Conservation (phyloP, 2,113 vertebrate genomes). For the Otus sunia region DNA sequence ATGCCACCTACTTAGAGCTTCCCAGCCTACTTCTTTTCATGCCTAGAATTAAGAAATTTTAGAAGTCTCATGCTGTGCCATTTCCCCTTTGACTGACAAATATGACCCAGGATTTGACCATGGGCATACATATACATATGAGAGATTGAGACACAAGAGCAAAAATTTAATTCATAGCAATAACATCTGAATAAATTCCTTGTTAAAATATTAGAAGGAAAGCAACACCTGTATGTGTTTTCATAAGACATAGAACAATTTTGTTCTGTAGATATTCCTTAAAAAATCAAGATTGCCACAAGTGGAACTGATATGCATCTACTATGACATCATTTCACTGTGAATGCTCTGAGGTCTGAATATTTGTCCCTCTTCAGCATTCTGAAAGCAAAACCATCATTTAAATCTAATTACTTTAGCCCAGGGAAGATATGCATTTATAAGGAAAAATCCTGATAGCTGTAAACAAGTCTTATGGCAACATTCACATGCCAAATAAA, state of each 20-base stretch:
- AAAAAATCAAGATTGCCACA: not conserved
- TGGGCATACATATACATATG: not conserved
- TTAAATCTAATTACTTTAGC: slow-evolving; percentile 28
- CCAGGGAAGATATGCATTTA: not conserved
- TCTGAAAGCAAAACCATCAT: not conserved
- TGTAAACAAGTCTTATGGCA: not conserved
- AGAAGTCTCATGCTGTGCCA: not conserved
- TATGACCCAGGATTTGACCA: not conserved
- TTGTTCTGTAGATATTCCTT: not conserved
- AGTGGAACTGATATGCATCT: not conserved
- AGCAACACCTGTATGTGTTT: not conserved
- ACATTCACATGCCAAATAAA: not conserved
- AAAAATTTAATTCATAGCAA: not conserved
- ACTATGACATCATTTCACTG: not conserved
- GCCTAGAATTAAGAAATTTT: not conserved
- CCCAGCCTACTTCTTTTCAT: not conserved
- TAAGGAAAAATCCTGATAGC: not conserved
- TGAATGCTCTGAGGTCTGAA: not conserved
- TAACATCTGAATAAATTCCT: not conserved
- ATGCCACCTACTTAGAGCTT: not conserved
- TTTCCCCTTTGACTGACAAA: not conserved
- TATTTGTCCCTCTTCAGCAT: slow-evolving; percentile 3
- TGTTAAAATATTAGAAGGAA: not conserved
- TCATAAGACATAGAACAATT: not conserved
- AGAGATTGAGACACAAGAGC: not conserved